Percentiles rank a stretch among this genome's conserved stretches.
Conservation (phyloP, 2,113 vertebrate species). For the Lathamus discolor region DNA sequence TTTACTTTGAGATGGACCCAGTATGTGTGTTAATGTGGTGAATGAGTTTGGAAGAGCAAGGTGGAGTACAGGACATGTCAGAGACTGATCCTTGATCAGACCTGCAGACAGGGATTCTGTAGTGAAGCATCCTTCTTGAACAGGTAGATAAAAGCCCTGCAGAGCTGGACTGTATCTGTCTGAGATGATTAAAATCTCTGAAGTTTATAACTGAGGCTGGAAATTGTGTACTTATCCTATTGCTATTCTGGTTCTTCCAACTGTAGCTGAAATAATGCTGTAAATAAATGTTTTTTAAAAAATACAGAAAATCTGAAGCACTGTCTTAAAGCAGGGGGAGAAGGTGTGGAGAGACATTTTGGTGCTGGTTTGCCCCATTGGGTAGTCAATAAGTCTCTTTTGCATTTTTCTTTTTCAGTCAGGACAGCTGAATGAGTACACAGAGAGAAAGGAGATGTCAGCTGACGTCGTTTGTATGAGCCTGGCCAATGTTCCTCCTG, state of each 20-base stretch:
- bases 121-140: neutral
- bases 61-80: neutral
- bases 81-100: neutral
- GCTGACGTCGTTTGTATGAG: conserved; percentile 98
- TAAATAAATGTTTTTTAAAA: neutral
- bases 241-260: neutral
- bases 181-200: neutral
- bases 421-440: conserved; percentile 97
- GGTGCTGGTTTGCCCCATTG: no score
- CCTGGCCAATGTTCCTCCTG: conserved; percentile 93
- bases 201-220: neutral
- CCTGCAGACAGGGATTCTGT: neutral
- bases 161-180: neutral
- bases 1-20: conserved; percentile 99
- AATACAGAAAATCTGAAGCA: neutral
- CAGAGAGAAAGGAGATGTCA: conserved; percentile 97
- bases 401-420: conserved; percentile 74
- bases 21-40: conserved; percentile 74
- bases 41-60: neutral
- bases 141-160: neutral
- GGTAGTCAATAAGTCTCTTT: no score
- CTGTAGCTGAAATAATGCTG: neutral
- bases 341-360: no score
- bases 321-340: neutral
- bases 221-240: neutral